Evolutionary conservation across 2,888 invertebrate species (phyloP).

Genomic region (Plagodis dolabraria): DNA sequence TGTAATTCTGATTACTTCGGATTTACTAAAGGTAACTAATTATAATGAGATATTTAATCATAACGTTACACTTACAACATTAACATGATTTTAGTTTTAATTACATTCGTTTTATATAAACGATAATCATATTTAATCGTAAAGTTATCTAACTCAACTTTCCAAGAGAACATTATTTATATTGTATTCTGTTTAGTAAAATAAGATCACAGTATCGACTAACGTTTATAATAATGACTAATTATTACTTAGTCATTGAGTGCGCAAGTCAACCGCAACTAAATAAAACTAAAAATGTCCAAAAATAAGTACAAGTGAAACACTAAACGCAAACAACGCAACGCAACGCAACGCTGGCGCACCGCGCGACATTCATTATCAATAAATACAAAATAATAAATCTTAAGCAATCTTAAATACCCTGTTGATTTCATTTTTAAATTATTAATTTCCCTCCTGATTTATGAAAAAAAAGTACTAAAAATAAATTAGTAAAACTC

Average conservation of each 20-base stretch:
- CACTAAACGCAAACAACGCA: conserved; percentile 53
- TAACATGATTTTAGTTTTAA: no score
- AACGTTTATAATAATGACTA: background rate
- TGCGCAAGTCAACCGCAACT: conserved; percentile 35
- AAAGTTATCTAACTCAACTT: no score
- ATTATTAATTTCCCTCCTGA: conserved; percentile 60
- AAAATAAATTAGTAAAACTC: conserved; percentile 31
- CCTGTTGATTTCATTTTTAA: conserved; percentile 81
- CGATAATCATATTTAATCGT: no score
- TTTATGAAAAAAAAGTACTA: conserved; percentile 47
- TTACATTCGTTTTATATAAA: no score
- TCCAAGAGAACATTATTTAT: no score
- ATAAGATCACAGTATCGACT: background rate
- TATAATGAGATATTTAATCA: no score
- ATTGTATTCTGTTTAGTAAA: no score
- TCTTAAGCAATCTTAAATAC: conserved; percentile 84
- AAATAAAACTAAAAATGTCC: conserved; percentile 28
- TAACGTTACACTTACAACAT: no score
- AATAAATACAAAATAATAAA: conserved; percentile 82
- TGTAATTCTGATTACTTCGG: no score
- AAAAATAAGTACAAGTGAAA: conserved; percentile 56
- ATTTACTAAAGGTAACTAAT: no score
- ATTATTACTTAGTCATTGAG: background rate
- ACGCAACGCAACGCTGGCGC: conserved; percentile 46
- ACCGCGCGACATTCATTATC: conserved; percentile 55